Base-by-base conservation (phyloP, 2,113 vertebrate species). In the Anseranas semipalmata region DNA sequence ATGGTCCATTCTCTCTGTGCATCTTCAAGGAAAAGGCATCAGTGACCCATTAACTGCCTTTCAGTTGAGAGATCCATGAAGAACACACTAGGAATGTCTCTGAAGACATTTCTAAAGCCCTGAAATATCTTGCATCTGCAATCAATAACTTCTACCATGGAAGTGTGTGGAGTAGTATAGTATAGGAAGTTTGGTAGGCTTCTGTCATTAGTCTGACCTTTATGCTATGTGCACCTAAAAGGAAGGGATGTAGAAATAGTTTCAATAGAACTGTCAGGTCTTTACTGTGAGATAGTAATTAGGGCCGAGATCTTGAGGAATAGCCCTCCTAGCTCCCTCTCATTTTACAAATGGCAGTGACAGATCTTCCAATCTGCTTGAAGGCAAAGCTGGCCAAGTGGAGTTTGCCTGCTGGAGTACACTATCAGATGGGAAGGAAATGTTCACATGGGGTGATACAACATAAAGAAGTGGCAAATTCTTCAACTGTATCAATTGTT, bases 181-280 rank as follows among this genome's bases (percentile, higher is more conserved):
- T 13, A 18, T 1, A 70, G 70, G 10, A 74, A 15, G 28, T 81
- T 63, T 0, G 0, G 37, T 10, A 35, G 19, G 8, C 5, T 89
- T 8, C 39, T 48, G 24, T 53, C 35, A 71, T 19, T 25, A 87
- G 27, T 58, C 33, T 22, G 32, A 84, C 35, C 8, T 84, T 70
- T 39, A 87, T 19, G 41, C 30, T 32, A 43, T 67, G 41, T 45
- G 30, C 18, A 32, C 9, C 14, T 71, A 65, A 59, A 90, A 79
- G 41, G 12, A 84, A 58, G 41, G 6, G 4, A 19, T 56, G 27
- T 7, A 67, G 21, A 91, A 14, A 12, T 56, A 41, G 43, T 60
- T 39, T 43, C 48, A 80, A 65, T 37, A 13, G 50, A 62, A 28
- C 10, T 68, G 71, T 37, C 18, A 68, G 6, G 14, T 84, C 67